phyloP scores from a whole-genome alignment of 2,888 invertebrate species.

The Drosophila nigritarsus region DNA sequence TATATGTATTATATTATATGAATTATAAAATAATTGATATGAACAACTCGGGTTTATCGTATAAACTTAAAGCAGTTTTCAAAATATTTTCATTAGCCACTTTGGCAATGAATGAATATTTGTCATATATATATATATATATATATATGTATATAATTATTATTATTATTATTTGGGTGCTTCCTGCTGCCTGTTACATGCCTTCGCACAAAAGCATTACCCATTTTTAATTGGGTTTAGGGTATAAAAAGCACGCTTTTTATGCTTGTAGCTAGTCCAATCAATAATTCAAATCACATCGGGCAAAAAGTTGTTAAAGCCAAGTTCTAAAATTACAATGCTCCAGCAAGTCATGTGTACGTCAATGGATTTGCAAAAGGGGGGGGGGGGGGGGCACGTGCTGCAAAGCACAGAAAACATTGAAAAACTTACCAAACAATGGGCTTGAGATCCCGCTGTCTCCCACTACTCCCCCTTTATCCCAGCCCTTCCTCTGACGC shows the following conservation, averaged over 20 bases:
- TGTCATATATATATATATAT: background rate
- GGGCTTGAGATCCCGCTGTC: conserved; percentile 9
- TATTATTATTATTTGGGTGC: background rate
- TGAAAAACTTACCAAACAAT: conserved; percentile 49
- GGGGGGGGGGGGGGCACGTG: conserved; percentile 37
- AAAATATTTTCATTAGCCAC: no score
- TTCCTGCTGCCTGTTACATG: background rate
- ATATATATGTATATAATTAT: background rate
- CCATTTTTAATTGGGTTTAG: background rate
- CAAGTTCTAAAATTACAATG: conserved; percentile 24
- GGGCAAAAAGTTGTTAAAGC: conserved; percentile 21
- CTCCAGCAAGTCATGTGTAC: background rate
- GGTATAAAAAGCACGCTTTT: background rate
- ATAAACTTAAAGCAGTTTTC: no score
- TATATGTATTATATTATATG: no score
- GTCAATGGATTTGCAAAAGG: conserved; percentile 17
- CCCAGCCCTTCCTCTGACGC: background rate
- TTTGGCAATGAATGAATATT: no score
- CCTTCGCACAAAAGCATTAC: background rate
- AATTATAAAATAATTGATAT: background rate
- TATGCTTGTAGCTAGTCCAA: background rate
- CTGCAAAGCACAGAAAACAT: conserved; percentile 31
- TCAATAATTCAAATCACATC: conserved; percentile 22
- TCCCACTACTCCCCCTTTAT: background rate
- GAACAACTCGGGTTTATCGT: no score